A percentile compares a stretch with the other conserved stretches of the same genome.
These are phyloP conservation scores for Nerophis ophidion DNA, from an alignment of 2,113 vertebrate genomes.

Conservation along the genomic window DNA sequence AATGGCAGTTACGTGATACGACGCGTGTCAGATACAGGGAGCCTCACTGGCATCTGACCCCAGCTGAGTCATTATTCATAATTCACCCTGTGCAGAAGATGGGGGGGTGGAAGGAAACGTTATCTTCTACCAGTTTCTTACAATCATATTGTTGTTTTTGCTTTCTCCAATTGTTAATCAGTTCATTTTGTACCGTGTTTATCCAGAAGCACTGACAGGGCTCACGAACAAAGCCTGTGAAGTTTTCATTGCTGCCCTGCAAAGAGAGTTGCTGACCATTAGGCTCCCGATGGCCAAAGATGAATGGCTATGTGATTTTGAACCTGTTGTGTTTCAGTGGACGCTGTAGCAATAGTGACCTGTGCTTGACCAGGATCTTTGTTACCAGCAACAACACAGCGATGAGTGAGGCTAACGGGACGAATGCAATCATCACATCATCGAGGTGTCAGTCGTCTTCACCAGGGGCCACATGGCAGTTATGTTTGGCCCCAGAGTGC, in stretches of 20 bases:
- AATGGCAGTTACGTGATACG: slow-evolving; percentile 65
- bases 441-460: too few species aligned
- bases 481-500: too few species aligned
- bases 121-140: slow-evolving; percentile 33
- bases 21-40: slow-evolving; percentile 65
- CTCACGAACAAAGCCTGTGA: slow-evolving; percentile 14
- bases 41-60: slow-evolving; percentile 60
- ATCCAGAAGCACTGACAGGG: slow-evolving; percentile 8
- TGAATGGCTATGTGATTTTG: slow-evolving; percentile 43
- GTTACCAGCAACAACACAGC: neutral
- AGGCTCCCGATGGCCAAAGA: slow-evolving; percentile 23
- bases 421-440: neutral
- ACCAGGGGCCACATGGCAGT: too few species aligned
- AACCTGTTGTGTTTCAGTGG: slow-evolving; percentile 29
- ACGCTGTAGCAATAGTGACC: slow-evolving; percentile 14
- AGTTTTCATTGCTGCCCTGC: slow-evolving; percentile 14
- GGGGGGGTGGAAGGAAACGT: slow-evolving; percentile 11
- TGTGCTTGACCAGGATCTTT: slow-evolving; percentile 17
- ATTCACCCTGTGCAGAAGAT: slow-evolving; percentile 4
- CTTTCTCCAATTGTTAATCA: slow-evolving; percentile 11
- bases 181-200: slow-evolving; percentile 16
- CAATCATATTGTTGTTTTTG: slow-evolving; percentile 27
- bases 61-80: slow-evolving; percentile 57
- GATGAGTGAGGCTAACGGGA: neutral
- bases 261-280: slow-evolving; percentile 25